phyloP scores from a whole-genome alignment of 2,113 vertebrate species.

The Paradisaea rubra region DNA sequence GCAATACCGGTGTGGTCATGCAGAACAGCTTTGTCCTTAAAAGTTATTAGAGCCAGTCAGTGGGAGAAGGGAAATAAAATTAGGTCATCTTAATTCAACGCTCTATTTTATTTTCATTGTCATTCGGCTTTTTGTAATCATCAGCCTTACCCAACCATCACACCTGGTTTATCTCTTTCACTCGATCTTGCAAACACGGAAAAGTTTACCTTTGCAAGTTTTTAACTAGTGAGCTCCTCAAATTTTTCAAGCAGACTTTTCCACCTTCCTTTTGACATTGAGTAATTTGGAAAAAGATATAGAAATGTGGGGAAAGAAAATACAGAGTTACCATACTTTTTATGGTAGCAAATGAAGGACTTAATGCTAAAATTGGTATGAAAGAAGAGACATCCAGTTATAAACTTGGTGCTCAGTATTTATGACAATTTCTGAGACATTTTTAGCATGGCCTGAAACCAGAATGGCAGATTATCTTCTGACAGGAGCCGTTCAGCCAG shows the following conservation, averaged over 20 bases:
- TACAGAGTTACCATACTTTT: background rate
- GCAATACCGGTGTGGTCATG: background rate
- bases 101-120: constrained; percentile 12
- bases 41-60: constrained; percentile 5
- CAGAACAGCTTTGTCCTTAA: constrained; percentile 1
- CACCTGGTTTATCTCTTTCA: background rate
- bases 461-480: background rate
- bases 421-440: background rate
- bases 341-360: background rate
- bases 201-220: background rate
- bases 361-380: rapidly evolving
- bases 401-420: background rate
- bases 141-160: background rate
- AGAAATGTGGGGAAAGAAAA: background rate
- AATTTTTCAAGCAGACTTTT: background rate
- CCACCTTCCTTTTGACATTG: background rate
- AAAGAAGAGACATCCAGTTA: background rate
- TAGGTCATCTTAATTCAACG: background rate
- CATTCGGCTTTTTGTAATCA: background rate
- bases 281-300: background rate
- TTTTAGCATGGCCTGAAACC: background rate
- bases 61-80: constrained; percentile 35
- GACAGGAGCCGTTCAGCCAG: background rate
- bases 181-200: background rate
- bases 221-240: background rate